Evolutionary conservation across 2,113 vertebrate species (phyloP), one percentile per base, ranked within the genome.

Genomic region (Actinemys pallida): DNA sequence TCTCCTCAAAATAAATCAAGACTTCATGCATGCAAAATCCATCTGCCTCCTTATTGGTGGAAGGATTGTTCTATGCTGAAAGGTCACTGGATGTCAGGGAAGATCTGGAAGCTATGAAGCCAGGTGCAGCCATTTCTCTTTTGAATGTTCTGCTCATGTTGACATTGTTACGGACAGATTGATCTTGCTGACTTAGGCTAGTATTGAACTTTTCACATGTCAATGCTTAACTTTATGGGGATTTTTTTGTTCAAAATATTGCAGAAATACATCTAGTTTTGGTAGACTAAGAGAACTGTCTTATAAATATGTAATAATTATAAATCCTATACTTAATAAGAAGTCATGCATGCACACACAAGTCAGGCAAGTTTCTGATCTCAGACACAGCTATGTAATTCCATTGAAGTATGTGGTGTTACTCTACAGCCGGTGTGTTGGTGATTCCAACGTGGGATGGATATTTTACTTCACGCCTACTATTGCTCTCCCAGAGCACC

Each of bases 231-330:
- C 42, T 96, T 90, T 82, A 54, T 10, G 2, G 0, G 3, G 45
- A 14, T 6, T 84, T 42, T 65, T 69, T 79, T 52, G 53, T 31
- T 24, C 31, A 84, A 95, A 88, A 79, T 57, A 91, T 47, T 4
- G 7, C 25, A 49, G 35, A 12, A 62, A 47, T 62, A 76, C 3
- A 35, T 53, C 10, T n/a, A 17, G 39, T 78, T 72, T 39, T 80
- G 90, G 4, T 12, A 45, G 20, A 5, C 69, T 54, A 84, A 53
- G 79, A 81, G 84, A 47, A 8, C 10, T 25, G 83, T 49, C 12
- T 16, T 2, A 35, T 16, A 24, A 0, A 0, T 9, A 22, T 13
- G 35, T 65, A 50, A 25, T 12, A 79, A 96, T 84, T 0, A 0
- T 2, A 84, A 4, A 84, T 16, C 19, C 57, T 14, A 39, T 87